Conservation (phyloP, 2,888 invertebrate species). For the Hydriomena furcata region DNA sequence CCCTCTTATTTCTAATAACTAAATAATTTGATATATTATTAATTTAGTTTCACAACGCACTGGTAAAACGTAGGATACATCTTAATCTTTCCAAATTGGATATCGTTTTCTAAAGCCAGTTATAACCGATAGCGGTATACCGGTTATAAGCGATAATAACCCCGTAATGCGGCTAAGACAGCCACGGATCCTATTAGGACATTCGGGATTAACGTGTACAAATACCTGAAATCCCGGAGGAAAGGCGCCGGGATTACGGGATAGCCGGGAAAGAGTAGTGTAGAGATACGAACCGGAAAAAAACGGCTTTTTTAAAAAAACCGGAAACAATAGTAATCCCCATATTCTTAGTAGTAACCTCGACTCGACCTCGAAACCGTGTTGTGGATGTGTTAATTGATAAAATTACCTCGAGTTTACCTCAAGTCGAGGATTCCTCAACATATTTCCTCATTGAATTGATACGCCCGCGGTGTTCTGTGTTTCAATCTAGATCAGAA, state of each 20-base stretch:
- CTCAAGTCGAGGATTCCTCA: too few relatives aligned
- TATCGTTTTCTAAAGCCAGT: conserved; percentile 28
- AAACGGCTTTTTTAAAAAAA: not conserved
- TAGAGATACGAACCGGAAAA: not conserved
- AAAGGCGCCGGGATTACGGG: conserved; percentile 19
- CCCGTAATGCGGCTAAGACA: conserved; percentile 39
- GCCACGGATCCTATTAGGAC: conserved; percentile 36
- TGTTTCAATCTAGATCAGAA: too few relatives aligned
- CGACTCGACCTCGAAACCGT: too few relatives aligned
- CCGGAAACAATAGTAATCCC: not conserved
- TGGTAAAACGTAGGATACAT: conserved; percentile 1
- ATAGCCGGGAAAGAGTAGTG: conserved; percentile 5
- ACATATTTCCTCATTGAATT: too few relatives aligned
- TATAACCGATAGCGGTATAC: conserved; percentile 28
- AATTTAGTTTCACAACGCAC: too few relatives aligned
- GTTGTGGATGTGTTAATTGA: too few relatives aligned
- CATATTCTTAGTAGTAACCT: too few relatives aligned
- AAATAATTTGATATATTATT: too few relatives aligned
- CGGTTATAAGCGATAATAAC: conserved; percentile 32
- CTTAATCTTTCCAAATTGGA: conserved; percentile 15
- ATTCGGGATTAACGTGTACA: conserved; percentile 38
- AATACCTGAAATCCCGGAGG: conserved; percentile 26
- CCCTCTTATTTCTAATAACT: too few relatives aligned
- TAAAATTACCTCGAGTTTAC: too few relatives aligned
- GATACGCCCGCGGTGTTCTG: too few relatives aligned